A percentile compares a stretch with the other conserved stretches of the same genome.
These are phyloP conservation scores for Sterna hirundo DNA, from an alignment of 2,113 vertebrate genomes.

Conservation along the genomic window DNA sequence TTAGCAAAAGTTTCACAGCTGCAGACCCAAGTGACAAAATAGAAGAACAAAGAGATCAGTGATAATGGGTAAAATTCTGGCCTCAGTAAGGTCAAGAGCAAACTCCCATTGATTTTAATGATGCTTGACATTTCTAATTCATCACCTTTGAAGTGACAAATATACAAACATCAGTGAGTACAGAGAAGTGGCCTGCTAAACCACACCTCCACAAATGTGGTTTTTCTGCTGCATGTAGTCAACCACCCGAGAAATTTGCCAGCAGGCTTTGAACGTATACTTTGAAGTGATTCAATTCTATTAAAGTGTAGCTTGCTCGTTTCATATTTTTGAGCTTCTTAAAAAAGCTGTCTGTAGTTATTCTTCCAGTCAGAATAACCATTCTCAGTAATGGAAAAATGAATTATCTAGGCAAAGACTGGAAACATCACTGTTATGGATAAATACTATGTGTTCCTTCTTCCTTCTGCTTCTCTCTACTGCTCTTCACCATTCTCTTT, in stretches of 20 bases:
- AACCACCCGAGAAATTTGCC: conserved; percentile 22
- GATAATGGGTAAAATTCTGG: conserved; percentile 33
- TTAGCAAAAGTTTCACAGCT: conserved; percentile 53
- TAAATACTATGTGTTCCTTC: background rate
- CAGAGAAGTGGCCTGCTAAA: background rate
- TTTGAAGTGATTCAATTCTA: conserved; percentile 45
- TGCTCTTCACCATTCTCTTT: background rate
- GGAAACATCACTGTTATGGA: background rate
- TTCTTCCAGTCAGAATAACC: conserved; percentile 40
- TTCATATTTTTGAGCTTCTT: conserved; percentile 32
- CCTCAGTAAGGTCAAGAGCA: conserved; percentile 38
- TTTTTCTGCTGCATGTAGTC: background rate
- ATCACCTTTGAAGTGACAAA: conserved; percentile 34
- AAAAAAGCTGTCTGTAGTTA: conserved; percentile 22
- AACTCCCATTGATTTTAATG: conserved; percentile 44
- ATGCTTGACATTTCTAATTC: conserved; percentile 32
- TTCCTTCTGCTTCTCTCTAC: background rate
- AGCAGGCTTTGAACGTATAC: conserved; percentile 10
- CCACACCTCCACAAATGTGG: conserved; percentile 11
- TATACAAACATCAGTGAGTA: conserved; percentile 16
- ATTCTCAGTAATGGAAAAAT: conserved; percentile 38
- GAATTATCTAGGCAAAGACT: conserved; percentile 3
- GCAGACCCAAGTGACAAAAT: conserved; percentile 30
- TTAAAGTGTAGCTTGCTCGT: conserved; percentile 21
- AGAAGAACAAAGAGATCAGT: conserved; percentile 30